phyloP scores from a whole-genome alignment of 1,140 invertebrate genomes.

The Babylonia areolata region DNA sequence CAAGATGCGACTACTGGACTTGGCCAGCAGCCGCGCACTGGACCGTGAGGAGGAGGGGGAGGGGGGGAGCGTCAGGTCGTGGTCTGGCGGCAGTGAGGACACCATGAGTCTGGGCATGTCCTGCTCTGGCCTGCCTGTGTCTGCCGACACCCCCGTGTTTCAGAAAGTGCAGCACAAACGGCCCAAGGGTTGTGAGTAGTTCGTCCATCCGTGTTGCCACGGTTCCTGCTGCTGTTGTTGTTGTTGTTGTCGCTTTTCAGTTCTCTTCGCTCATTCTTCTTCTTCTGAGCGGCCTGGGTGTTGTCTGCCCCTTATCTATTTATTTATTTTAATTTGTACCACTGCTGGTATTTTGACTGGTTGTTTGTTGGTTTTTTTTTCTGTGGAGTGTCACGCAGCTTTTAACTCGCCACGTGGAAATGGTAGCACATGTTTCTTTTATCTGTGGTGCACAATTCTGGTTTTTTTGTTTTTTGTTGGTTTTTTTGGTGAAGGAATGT shows the following conservation, averaged over 20 bases:
- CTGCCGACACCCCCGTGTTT: conserved; percentile 12
- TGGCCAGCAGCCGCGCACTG: conserved; percentile 46
- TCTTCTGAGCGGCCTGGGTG: background rate
- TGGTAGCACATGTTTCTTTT: too few relatives aligned
- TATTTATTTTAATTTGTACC: too few relatives aligned
- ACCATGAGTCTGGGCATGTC: conserved; percentile 35
- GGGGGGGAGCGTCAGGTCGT: conserved; percentile 24
- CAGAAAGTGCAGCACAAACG: conserved; percentile 7
- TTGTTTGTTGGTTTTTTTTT: background rate
- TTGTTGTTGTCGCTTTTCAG: background rate
- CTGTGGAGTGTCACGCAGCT: too few relatives aligned
- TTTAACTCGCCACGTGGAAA: too few relatives aligned
- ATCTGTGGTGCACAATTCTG: too few relatives aligned
- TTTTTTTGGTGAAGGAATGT: too few relatives aligned
- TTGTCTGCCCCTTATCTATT: background rate
- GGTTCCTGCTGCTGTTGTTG: background rate
- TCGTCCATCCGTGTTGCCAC: too few relatives aligned
- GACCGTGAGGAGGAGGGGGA: conserved; percentile 39
- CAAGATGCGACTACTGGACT: conserved; percentile 44
- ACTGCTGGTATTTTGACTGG: background rate
- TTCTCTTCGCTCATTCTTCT: background rate
- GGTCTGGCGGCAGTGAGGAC: conserved; percentile 32
- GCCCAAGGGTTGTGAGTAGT: background rate
- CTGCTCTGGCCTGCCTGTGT: conserved; percentile 1
- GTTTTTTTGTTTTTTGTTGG: too few relatives aligned